Evolutionary conservation across 2,888 invertebrate genomes (phyloP).

Genomic region (Philopedon plagiatum): DNA sequence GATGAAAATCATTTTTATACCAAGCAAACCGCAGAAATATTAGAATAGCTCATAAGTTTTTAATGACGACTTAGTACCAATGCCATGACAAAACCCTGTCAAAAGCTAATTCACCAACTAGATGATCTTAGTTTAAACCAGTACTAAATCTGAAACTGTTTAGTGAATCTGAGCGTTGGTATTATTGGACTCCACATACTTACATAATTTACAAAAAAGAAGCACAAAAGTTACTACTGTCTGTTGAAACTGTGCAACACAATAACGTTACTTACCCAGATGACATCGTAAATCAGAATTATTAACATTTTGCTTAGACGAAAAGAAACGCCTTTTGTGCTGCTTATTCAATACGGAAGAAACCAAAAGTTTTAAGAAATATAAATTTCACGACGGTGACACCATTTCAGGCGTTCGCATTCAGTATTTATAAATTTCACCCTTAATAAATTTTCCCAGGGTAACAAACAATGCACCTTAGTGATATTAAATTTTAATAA

Average conservation of each 20-base stretch:
- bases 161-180: too few relatives aligned
- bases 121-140: too few relatives aligned
- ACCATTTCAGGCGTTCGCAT: slow-evolving; percentile 35
- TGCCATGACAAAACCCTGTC: too few relatives aligned
- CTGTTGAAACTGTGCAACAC: not conserved
- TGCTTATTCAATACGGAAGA: slow-evolving; percentile 31
- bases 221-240: not conserved
- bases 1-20: too few relatives aligned
- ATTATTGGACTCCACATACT: too few relatives aligned
- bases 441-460: slow-evolving; percentile 28
- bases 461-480: slow-evolving; percentile 29
- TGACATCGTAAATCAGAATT: slow-evolving; percentile 32
- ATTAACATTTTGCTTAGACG: slow-evolving; percentile 27
- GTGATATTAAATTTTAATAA: slow-evolving; percentile 34
- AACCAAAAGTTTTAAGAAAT: slow-evolving; percentile 35
- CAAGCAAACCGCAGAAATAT: too few relatives aligned
- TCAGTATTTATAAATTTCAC: slow-evolving; percentile 40
- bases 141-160: too few relatives aligned
- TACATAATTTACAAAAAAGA: not conserved
- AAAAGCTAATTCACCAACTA: too few relatives aligned
- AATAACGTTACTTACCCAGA: not conserved
- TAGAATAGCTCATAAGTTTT: too few relatives aligned
- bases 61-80: too few relatives aligned
- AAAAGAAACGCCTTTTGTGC: slow-evolving; percentile 35
- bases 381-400: slow-evolving; percentile 32